Percentiles rank a stretch among this genome's conserved stretches.
These are phyloP conservation scores for Urophycis tenuis DNA, from an alignment of 2,797 vertebrate species.

Conservation along the genomic window DNA sequence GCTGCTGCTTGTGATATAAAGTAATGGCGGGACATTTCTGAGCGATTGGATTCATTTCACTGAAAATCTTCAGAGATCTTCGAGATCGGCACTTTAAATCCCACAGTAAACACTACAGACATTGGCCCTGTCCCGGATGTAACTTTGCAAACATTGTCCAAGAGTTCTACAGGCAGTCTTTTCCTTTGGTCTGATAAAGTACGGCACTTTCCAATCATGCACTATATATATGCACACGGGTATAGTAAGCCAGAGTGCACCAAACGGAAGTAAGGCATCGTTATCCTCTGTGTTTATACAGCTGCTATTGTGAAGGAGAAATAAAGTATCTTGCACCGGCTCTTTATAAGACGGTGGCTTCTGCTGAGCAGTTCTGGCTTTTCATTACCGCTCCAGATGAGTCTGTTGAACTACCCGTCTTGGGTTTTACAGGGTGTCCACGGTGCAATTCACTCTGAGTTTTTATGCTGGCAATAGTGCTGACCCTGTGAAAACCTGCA, in stretches of 20 bases:
- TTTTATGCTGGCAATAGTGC: neutral
- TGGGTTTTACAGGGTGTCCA: slow-evolving; percentile 47
- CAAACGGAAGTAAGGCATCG: neutral
- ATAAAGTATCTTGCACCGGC: slow-evolving; percentile 14
- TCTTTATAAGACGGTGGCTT: slow-evolving; percentile 17
- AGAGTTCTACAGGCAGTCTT: neutral
- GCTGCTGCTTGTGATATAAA: too few species aligned
- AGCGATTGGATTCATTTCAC: too few species aligned
- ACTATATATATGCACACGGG: neutral
- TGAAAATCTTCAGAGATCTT: too few species aligned
- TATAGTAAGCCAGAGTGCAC: neutral
- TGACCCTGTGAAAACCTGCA: neutral
- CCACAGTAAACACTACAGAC: neutral
- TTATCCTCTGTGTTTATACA: slow-evolving; percentile 13
- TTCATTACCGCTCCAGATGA: slow-evolving; percentile 47
- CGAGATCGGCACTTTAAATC: neutral
- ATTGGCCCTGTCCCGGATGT: neutral
- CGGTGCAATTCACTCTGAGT: slow-evolving; percentile 14
- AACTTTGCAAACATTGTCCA: neutral
- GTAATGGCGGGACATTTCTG: too few species aligned
- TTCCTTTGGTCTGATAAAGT: neutral
- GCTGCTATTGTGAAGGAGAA: slow-evolving; percentile 5
- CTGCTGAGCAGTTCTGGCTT: neutral
- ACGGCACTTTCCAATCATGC: neutral
- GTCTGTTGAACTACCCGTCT: slow-evolving; percentile 59